phyloP scores from a whole-genome alignment of 2,113 vertebrate species.

The Oenanthe melanoleuca region DNA sequence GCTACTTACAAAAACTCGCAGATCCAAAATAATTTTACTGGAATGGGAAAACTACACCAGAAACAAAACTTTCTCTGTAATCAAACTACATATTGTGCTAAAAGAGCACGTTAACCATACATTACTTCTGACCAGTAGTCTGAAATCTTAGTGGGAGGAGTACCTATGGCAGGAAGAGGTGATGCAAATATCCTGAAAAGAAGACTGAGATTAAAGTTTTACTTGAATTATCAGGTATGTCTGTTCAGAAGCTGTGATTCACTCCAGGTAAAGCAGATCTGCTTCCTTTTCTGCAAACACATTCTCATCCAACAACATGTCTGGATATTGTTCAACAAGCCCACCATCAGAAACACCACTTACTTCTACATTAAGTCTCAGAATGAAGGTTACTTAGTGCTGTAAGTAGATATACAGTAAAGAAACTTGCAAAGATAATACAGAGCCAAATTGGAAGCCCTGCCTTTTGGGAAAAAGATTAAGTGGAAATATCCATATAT shows the following conservation, averaged over 20 bases:
- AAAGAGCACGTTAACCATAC: background rate
- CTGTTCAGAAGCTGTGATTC: background rate
- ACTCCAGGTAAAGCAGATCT: background rate
- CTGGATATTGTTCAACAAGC: background rate
- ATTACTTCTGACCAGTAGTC: background rate
- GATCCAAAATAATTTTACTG: background rate
- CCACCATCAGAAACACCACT: background rate
- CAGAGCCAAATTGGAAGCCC: background rate
- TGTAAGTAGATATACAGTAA: background rate
- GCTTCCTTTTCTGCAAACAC: background rate
- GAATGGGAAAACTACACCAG: background rate
- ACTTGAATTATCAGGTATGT: background rate
- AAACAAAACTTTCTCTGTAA: background rate
- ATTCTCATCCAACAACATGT: fast-evolving
- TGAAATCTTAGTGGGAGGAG: fast-evolving
- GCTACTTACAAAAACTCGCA: background rate
- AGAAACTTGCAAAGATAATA: background rate
- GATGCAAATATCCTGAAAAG: background rate
- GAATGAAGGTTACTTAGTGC: background rate
- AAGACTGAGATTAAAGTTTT: background rate
- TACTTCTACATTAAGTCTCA: background rate
- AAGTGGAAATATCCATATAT: background rate
- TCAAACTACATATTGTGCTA: background rate
- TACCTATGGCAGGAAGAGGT: background rate
- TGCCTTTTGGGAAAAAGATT: background rate